These are phyloP conservation scores for Drosophila nasuta DNA, from an alignment of 1,140 invertebrate species.

Conservation along the genomic window DNA sequence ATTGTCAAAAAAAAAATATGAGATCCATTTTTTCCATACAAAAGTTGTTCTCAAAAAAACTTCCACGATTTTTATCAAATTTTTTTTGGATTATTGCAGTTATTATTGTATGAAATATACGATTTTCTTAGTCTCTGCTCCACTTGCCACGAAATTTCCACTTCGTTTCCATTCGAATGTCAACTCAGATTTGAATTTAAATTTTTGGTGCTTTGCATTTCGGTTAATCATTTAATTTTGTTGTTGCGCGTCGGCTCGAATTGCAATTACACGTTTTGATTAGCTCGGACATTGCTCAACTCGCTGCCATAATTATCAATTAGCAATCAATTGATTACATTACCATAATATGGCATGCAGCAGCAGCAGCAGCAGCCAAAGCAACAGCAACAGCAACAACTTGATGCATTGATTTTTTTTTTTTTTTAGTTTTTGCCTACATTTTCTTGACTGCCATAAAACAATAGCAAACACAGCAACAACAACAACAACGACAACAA, in stretches of 20 bases:
- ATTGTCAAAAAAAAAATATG: too few species aligned
- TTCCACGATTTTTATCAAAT: too few species aligned
- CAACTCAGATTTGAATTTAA: neutral
- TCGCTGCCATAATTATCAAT: constrained; percentile 77
- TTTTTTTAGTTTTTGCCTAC: constrained; percentile 1
- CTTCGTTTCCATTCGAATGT: too few species aligned
- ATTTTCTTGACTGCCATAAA: constrained; percentile 37
- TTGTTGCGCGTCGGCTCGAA: constrained; percentile 15
- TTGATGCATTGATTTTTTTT: constrained; percentile 19
- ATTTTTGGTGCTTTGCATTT: neutral
- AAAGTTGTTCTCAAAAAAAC: too few species aligned
- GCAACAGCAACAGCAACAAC: constrained; percentile 3
- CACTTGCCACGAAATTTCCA: too few species aligned
- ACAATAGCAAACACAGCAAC: constrained; percentile 35
- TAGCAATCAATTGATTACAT: constrained; percentile 80
- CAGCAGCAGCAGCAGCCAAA: constrained; percentile 1
- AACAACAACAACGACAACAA: constrained; percentile 12
- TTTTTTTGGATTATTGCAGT: too few species aligned
- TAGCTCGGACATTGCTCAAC: constrained; percentile 45
- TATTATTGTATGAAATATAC: too few species aligned
- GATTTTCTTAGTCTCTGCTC: too few species aligned
- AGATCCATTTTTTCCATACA: too few species aligned
- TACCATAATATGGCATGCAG: constrained; percentile 53
- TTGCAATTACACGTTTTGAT: constrained; percentile 48
- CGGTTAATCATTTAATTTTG: constrained; percentile 3